Evolutionary conservation across 1,140 invertebrate species (phyloP).

Genomic region (Bombus breviceps): DNA sequence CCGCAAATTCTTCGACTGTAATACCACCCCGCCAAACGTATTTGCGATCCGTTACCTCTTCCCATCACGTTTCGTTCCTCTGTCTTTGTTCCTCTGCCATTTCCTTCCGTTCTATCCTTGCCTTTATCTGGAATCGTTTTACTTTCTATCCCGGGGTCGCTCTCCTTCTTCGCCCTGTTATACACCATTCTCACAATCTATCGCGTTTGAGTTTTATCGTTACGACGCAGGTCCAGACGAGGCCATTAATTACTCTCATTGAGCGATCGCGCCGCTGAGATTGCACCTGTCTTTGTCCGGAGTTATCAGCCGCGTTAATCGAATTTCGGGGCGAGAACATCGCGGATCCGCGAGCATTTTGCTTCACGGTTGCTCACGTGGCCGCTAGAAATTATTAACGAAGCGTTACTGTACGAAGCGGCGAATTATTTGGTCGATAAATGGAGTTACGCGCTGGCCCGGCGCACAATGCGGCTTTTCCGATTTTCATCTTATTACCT

Average conservation of each 20-base stretch:
- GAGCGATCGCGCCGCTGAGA: constrained; percentile 60
- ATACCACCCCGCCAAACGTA: not conserved
- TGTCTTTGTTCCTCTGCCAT: not conserved
- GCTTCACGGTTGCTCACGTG: not conserved
- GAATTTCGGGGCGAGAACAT: constrained; percentile 43
- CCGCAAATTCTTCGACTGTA: not conserved
- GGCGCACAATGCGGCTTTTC: not conserved
- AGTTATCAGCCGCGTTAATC: constrained; percentile 44
- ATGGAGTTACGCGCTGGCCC: constrained; percentile 31
- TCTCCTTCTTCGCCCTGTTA: not conserved
- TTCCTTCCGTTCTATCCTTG: not conserved
- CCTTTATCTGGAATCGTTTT: not conserved
- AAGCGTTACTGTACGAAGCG: constrained; percentile 48
- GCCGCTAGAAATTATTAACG: constrained; percentile 58
- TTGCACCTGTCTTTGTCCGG: constrained; percentile 63
- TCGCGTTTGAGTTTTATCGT: constrained; percentile 30
- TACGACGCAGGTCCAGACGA: constrained; percentile 46
- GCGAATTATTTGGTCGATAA: constrained; percentile 62
- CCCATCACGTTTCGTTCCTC: not conserved
- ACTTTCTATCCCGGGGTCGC: not conserved
- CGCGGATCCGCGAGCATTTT: not conserved
- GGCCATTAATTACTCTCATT: constrained; percentile 72
- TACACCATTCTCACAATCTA: too few species aligned
- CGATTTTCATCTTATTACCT: too few species aligned
- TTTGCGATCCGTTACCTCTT: not conserved